A percentile compares a stretch with the other conserved stretches of the same genome.
Conservation (phyloP, 2,797 vertebrate species). For the Acestrorhynchus altus region DNA sequence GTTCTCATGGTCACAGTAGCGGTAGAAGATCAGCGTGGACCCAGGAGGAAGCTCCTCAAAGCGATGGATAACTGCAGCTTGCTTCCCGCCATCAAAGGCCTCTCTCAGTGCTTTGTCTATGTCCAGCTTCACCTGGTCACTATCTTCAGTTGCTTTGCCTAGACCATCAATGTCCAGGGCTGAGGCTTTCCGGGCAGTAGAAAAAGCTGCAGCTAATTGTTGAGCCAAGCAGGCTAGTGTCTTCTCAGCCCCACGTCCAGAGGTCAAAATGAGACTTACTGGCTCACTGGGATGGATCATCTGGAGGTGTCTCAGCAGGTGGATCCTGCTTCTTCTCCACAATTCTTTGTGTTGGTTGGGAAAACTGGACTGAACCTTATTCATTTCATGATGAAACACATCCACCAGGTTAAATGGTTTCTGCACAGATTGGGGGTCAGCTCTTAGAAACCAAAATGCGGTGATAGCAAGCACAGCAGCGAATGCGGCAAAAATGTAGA, state of each 20-base stretch:
- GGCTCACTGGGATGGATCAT: slow-evolving; percentile 78
- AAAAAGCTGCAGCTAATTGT: slow-evolving; percentile 79
- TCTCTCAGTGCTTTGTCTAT: slow-evolving; percentile 80
- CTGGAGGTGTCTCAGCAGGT: slow-evolving; percentile 86
- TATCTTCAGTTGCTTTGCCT: slow-evolving; percentile 71
- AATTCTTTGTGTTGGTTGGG: slow-evolving; percentile 76
- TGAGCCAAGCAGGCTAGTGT: slow-evolving; percentile 87
- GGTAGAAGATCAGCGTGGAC: slow-evolving; percentile 94
- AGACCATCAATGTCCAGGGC: slow-evolving; percentile 78
- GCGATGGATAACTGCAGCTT: slow-evolving; percentile 84
- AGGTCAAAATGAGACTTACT: slow-evolving; percentile 85
- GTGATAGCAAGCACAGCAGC: neutral
- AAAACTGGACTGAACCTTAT: slow-evolving; percentile 71
- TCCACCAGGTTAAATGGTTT: slow-evolving; percentile 65
- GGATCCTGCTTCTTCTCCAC: slow-evolving; percentile 83
- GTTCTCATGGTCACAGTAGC: slow-evolving; percentile 92
- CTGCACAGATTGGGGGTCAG: slow-evolving; percentile 40
- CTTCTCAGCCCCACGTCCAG: slow-evolving; percentile 75
- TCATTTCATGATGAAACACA: slow-evolving; percentile 80
- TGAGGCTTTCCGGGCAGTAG: slow-evolving; percentile 71
- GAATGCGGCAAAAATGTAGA: rapidly evolving
- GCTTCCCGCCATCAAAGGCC: slow-evolving; percentile 79
- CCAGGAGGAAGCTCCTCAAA: slow-evolving; percentile 88
- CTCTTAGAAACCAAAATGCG: neutral
- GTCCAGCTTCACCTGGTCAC: slow-evolving; percentile 82